Evolutionary conservation across 2,113 vertebrate species (phyloP).

Genomic region (rat (Rattus norvegicus)): GRCr8 NC_086037.1:33069501-33070000

Average conservation of each 20-base stretch:
- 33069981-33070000: not conserved
- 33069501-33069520: no score
- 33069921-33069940: not conserved
- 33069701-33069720: not conserved
- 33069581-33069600: not conserved
- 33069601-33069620: not conserved
- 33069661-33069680: not conserved
- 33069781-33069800: not conserved
- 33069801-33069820: not conserved
- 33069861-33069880: not conserved
- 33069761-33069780: not conserved
- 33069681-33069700: not conserved
- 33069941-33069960: not conserved
- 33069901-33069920: not conserved
- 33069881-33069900: not conserved
- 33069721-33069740: not conserved
- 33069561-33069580: not conserved
- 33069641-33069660: not conserved
- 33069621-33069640: not conserved
- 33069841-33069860: not conserved
- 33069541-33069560: not conserved
- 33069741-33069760: accelerated
- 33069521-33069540: not conserved
- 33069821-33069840: not conserved
- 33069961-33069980: not conserved